Evolutionary conservation across 1,140 invertebrate species (phyloP), one percentile per base, ranked within the genome.

Genomic region (Listronotus oregonensis): DNA sequence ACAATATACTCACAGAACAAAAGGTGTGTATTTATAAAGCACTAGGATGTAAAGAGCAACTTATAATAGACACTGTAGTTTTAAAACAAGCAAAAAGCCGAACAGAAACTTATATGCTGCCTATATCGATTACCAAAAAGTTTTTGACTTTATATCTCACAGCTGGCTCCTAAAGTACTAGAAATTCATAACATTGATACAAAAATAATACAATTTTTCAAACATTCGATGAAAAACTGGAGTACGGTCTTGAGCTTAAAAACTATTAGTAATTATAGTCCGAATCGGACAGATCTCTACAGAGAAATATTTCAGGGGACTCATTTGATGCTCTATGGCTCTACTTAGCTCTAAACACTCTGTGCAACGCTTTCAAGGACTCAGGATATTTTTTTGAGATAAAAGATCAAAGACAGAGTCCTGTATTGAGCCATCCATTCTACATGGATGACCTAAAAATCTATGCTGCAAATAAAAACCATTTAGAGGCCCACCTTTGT

Each of bases 41-140:
- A 32, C 42, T 37, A 37, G 71, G 60, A 0, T 70, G 66, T 34
- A 72, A 70, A 57, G 68, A 70, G 34, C 65, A 64, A 51, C 34
- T 68, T 11, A 57, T 68, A 0, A 64, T 70, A 1, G 61, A 72
- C 40, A 43, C 56, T 3, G 17, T 64, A 21, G 59, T 68, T 10
- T 47, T 49, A 4, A 50, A 66, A 17, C 47, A 68, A 11, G 39
- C 57, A 14, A 58, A 51, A 12, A 14, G 61, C 18, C 42, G 49
- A 1, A 55, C 8, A 42, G 58, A 61, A 64, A 70, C 31, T 18
- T 68, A 4, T 14, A 50, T 17, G 54, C 15, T 9, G 27, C 57
- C 1, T 70, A 62, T n/a, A 68, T 70, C 1, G 65, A 70, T 31
- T 72, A 72, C 43, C 47, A 57, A 34, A 70, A 72, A 46, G 68